Base-by-base conservation (phyloP, 2,113 vertebrate genomes). In the Trichechus manatus region DNA sequence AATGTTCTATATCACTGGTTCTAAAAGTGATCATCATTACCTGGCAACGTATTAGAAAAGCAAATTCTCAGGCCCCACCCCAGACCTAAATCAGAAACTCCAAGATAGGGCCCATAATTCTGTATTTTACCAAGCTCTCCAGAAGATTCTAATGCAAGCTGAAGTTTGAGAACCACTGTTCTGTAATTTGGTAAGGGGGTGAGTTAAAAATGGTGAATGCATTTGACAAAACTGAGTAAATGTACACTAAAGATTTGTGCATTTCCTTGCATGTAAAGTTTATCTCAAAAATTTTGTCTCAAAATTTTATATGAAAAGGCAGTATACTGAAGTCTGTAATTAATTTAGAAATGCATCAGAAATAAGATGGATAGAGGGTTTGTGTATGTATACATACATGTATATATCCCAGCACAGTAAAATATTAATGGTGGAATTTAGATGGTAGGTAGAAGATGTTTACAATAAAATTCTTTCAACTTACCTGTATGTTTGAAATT, bases 291-390 rank as follows among this genome's bases (percentile, higher is more conserved):
- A 39, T 39, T 39, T 39, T 39, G 39, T 39, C 39, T 39, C 39
- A 39, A 39, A 39, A 39, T 39, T 39, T 39, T 39, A 39, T 39
- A 39, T 74, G 91, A 39, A 8, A 4, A 29, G 13, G 9, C 1
- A 47, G 4, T 68, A 68, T 75, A 68, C 23, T 89, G 47, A 36
- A 84, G 3, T 80, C 47, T 80, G 8, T 1, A 79, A 42, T 64
- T 84, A 92, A 70, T 44, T 94, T 91, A 50, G 56, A 95, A 89
- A 81, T 77, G 9, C 22, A 59, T 88, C 78, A 90, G n/a, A 84
- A 96, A 59, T 77, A 91, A 93, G 22, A 78, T 89, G 66, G 19
- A 68, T 59, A 59, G 19, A 84, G 10, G 78, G 15, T 87, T 6
- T 77, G 47, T 82, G 44, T 85, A 1, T 91, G 33, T 66, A 82